Percentiles rank a stretch among this genome's conserved stretches.
phyloP scores from a whole-genome alignment of 2,888 invertebrate species.

The Eueremaeus valkanovi region DNA sequence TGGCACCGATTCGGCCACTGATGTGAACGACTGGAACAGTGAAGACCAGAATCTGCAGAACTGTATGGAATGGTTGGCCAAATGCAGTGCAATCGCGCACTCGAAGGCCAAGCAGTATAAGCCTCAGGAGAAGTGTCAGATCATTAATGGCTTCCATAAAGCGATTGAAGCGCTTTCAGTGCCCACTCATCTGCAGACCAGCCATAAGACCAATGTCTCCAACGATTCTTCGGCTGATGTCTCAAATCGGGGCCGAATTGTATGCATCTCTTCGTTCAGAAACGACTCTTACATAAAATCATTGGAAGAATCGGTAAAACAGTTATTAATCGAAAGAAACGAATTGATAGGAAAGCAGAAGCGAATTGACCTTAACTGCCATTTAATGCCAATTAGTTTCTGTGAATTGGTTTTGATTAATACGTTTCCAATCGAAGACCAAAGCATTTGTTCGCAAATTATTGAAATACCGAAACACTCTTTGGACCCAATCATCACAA shows the following conservation, averaged over 20 bases:
- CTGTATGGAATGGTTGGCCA: constrained; percentile 25
- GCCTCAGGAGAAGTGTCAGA: neutral
- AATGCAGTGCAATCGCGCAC: constrained; percentile 13
- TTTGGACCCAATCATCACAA: constrained; percentile 47
- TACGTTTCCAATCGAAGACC: constrained; percentile 75
- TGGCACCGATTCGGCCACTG: neutral
- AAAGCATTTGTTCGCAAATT: constrained; percentile 64
- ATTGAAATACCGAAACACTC: constrained; percentile 41
- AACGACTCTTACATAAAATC: constrained; percentile 25
- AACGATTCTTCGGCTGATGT: neutral
- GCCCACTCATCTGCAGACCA: constrained; percentile 14
- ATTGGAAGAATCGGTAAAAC: constrained; percentile 23
- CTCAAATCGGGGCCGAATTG: constrained; percentile 38
- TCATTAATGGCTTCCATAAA: constrained; percentile 31
- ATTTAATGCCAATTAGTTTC: constrained; percentile 68
- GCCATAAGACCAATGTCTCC: too few species aligned
- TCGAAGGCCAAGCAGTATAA: constrained; percentile 7
- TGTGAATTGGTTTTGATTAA: constrained; percentile 87
- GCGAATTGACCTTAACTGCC: constrained; percentile 35
- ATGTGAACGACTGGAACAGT: constrained; percentile 39
- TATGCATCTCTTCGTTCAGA: constrained; percentile 35
- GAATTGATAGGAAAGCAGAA: constrained; percentile 3
- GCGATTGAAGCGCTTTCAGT: constrained; percentile 28
- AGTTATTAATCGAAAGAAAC: constrained; percentile 31
- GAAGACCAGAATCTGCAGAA: constrained; percentile 41